These are phyloP conservation scores for Phalacrocorax carbo DNA, from an alignment of 2,113 vertebrate species.

Conservation along the genomic window DNA sequence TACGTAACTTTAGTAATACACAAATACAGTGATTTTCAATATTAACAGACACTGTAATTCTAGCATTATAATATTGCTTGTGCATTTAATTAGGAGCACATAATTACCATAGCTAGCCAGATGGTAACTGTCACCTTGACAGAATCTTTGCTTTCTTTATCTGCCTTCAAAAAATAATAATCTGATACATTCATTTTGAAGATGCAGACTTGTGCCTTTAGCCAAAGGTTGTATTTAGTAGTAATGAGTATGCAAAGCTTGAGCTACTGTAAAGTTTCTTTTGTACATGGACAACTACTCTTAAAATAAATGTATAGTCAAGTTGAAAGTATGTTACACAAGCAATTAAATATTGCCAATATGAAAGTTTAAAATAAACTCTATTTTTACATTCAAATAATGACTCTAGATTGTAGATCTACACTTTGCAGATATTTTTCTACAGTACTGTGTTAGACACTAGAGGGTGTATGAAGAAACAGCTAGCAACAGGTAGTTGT, in stretches of 20 bases:
- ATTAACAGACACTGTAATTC: not conserved
- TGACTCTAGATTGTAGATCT: not conserved
- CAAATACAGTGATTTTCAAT: not conserved
- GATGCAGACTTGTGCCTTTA: not conserved
- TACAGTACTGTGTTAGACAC: not conserved
- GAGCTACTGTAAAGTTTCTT: not conserved
- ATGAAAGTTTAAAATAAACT: not conserved
- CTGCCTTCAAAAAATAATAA: not conserved
- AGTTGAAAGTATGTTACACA: not conserved
- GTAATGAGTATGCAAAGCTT: not conserved
- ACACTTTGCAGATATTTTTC: not conserved
- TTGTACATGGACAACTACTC: not conserved
- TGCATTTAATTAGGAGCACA: not conserved
- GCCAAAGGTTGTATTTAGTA: not conserved
- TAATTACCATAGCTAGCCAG: not conserved
- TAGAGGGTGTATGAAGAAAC: not conserved
- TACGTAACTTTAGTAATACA: not conserved
- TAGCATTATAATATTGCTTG: not conserved
- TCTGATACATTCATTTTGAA: not conserved
- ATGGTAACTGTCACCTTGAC: conserved; percentile 66
- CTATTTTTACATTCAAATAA: not conserved
- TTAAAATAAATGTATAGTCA: not conserved
- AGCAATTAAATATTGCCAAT: not conserved
- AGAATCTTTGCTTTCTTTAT: conserved; percentile 43
- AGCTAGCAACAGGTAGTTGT: not conserved